Base-by-base conservation (phyloP, 2,113 vertebrate species). In the Halichoeres trimaculatus region DNA sequence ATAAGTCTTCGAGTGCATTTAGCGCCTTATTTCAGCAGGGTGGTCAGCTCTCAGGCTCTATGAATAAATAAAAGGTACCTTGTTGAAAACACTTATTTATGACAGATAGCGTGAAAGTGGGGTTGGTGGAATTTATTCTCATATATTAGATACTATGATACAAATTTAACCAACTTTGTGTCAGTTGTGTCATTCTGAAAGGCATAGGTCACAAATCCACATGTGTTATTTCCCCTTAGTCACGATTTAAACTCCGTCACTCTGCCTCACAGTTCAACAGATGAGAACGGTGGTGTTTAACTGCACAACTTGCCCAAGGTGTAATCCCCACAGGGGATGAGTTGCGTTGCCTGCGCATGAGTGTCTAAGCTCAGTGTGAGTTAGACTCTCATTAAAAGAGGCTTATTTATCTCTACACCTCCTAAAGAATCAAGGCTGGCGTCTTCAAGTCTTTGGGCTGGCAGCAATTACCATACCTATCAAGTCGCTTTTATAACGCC, bases 371-470 rank as follows among this genome's bases (percentile, higher is more conserved):
- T 86, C 81, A 87, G 76, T 74, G 12, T 70, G 86, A 87, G 80
- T 86, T 74, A 76, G 85, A 86, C 81, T 88, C 87, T 90, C 89
- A 92, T 93, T 92, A 91, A 87, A 85, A 86, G 64, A 72, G 84
- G 83, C 85, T 88, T 90, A 90, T 91, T 91, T 88, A 89, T 92
- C 83, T 82, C 74, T 82, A 67, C 76, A 87, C 89, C 64, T 88
- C 48, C 80, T 57, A 66, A 87, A 86, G 88, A 90, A 92, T 89
- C 76, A 89, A 88, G 81, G 68, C 78, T 76, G 74, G 64, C 23
- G 63, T 80, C 63, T 65, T 75, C 81, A 83, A 80, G 83, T 81
- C 84, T 81, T 85, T 76, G 76, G 77, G 83, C 78, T 90, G 78
- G 76, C 81, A 87, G 88, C 79, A 83, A 91, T 91, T 92, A 91